These are phyloP conservation scores for Isaurus tuberculatus DNA, from an alignment of 92 coral and sea anemone genomes.

Conservation along the genomic window DNA sequence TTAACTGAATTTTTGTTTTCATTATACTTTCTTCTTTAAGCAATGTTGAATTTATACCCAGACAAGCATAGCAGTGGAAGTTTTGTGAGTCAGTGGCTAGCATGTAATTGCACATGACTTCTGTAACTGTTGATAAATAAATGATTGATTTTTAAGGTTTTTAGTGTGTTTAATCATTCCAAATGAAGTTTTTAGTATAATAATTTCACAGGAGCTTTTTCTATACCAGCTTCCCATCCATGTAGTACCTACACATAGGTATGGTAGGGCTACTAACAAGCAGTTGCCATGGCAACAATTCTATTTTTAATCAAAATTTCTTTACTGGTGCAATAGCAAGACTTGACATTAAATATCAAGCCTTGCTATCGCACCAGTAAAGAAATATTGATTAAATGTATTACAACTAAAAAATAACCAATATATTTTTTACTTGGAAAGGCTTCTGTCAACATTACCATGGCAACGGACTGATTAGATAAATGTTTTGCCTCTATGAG, in stretches of 20 bases:
- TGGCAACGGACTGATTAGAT: background rate
- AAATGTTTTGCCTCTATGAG: background rate
- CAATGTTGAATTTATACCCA: constrained; percentile 8
- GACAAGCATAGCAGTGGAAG: constrained; percentile 21
- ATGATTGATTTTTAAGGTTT: constrained; percentile 4
- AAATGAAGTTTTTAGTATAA: background rate
- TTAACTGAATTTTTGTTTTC: background rate
- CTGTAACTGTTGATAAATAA: constrained; percentile 11
- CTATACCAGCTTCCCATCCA: constrained; percentile 18
- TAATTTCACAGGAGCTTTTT: background rate
- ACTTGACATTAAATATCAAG: background rate
- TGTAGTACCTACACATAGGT: constrained; percentile 9
- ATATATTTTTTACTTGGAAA: background rate
- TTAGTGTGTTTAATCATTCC: too few species aligned
- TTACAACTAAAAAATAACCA: background rate
- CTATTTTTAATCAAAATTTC: constrained; percentile 12
- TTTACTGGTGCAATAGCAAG: background rate
- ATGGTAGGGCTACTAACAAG: constrained; percentile 15
- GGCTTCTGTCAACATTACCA: background rate
- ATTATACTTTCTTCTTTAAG: background rate
- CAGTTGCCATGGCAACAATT: constrained; percentile 17
- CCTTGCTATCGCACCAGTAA: constrained; percentile 5
- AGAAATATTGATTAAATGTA: constrained; percentile 5
- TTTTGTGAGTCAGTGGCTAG: constrained; percentile 28
- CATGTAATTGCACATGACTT: constrained; percentile 16